phyloP scores from a whole-genome alignment of 2,113 vertebrate species.

The Piaya cayana region DNA sequence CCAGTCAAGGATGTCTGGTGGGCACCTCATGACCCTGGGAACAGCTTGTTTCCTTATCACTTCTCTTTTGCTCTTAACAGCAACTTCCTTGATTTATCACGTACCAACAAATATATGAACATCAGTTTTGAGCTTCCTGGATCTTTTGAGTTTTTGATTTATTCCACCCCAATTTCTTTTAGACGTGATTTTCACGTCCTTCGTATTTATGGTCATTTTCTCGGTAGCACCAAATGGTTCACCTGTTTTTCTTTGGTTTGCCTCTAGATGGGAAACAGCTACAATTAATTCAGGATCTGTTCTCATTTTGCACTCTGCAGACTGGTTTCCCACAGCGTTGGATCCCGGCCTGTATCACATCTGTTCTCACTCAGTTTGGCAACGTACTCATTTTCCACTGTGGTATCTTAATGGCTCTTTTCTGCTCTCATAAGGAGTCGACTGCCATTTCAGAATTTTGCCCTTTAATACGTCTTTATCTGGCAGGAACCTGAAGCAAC shows the following conservation, averaged over 20 bases:
- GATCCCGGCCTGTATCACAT: neutral
- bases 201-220: neutral
- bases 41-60: neutral
- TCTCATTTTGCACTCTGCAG: conserved; percentile 2
- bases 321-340: neutral
- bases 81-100: neutral
- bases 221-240: neutral
- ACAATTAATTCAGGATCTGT: neutral
- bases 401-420: neutral
- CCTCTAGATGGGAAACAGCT: neutral
- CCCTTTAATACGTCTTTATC: neutral
- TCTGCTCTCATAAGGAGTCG: neutral
- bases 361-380: conserved; percentile 9
- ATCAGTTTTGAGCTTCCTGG: neutral
- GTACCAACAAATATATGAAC: neutral
- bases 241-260: neutral
- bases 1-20: neutral
- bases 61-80: neutral
- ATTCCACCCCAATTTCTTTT: neutral
- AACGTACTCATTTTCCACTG: neutral
- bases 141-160: neutral
- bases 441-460: neutral
- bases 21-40: neutral
- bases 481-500: neutral
- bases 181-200: neutral